These are phyloP conservation scores for Sylvilagus bachmani DNA, from an alignment of 2,113 vertebrate species.

Conservation along the genomic window DNA sequence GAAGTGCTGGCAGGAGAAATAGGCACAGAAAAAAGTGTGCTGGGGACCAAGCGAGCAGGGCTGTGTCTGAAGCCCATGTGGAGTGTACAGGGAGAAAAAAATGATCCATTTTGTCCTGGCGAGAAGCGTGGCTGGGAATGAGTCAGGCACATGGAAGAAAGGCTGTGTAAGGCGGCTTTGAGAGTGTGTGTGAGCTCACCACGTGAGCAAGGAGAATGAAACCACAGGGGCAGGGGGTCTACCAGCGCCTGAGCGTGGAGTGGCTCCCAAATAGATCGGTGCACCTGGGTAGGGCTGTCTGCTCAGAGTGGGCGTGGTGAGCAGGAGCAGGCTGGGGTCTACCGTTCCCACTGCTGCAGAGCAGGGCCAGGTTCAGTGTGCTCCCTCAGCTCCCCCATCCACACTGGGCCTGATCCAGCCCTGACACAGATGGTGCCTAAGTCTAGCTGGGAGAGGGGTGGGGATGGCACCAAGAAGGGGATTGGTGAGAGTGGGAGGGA, in stretches of 20 bases:
- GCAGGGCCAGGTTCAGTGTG: not conserved
- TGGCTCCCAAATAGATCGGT: not conserved
- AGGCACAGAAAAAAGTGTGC: not conserved
- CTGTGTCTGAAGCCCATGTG: not conserved
- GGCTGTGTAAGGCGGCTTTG: not conserved
- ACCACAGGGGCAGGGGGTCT: not conserved
- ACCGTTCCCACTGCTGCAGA: not conserved
- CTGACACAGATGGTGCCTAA: not conserved
- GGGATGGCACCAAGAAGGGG: not conserved
- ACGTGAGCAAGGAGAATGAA: not conserved
- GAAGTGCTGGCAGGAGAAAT: not conserved
- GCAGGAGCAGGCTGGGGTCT: not conserved
- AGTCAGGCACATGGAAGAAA: not conserved
- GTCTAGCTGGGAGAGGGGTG: not conserved
- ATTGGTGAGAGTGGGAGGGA: not conserved
- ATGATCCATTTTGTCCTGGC: not conserved
- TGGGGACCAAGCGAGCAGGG: not conserved
- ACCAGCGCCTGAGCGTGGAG: no score
- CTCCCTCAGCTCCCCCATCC: not conserved
- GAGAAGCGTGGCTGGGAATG: not conserved
- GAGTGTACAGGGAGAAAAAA: not conserved
- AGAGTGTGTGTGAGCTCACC: not conserved
- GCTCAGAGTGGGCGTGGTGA: not conserved
- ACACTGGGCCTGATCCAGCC: not conserved
- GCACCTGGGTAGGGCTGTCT: not conserved